These are phyloP conservation scores for Onychomys arenicola DNA, from an alignment of 2,797 vertebrate species.

Conservation along the genomic window DNA sequence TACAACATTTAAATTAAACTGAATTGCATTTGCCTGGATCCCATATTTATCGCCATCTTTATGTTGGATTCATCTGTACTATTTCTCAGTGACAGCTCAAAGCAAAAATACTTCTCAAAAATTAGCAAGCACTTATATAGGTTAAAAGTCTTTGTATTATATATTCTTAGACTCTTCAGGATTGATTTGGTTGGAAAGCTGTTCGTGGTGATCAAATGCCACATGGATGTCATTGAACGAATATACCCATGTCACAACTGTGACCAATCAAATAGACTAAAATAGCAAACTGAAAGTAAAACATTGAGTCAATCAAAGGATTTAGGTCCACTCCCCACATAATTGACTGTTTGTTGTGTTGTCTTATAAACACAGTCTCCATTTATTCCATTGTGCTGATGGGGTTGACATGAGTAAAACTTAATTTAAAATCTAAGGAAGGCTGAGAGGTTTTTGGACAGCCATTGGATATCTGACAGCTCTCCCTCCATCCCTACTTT, in stretches of 20 bases:
- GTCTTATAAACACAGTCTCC: constrained; percentile 70
- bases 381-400: constrained; percentile 76
- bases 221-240: constrained; percentile 60
- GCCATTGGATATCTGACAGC: constrained; percentile 66
- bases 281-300: constrained; percentile 71
- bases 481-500: constrained; percentile 32
- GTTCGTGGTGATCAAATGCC: constrained; percentile 68
- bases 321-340: constrained; percentile 51
- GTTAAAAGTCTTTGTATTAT: constrained; percentile 19
- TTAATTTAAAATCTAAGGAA: constrained; percentile 77
- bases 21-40: constrained; percentile 50
- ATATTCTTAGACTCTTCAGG: constrained; percentile 51
- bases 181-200: constrained; percentile 61
- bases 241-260: constrained; percentile 64
- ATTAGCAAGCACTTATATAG: constrained; percentile 27
- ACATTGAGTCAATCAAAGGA: constrained; percentile 66
- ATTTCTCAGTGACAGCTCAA: constrained; percentile 53
- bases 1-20: constrained; percentile 35
- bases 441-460: constrained; percentile 76
- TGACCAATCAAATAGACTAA: constrained; percentile 74
- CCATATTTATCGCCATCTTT: constrained; percentile 33
- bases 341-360: constrained; percentile 74
- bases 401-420: constrained; percentile 77
- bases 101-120: constrained; percentile 61
- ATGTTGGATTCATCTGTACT: constrained; percentile 41